Conservation (phyloP, 2,797 vertebrate genomes). For the Botia kubotai region DNA sequence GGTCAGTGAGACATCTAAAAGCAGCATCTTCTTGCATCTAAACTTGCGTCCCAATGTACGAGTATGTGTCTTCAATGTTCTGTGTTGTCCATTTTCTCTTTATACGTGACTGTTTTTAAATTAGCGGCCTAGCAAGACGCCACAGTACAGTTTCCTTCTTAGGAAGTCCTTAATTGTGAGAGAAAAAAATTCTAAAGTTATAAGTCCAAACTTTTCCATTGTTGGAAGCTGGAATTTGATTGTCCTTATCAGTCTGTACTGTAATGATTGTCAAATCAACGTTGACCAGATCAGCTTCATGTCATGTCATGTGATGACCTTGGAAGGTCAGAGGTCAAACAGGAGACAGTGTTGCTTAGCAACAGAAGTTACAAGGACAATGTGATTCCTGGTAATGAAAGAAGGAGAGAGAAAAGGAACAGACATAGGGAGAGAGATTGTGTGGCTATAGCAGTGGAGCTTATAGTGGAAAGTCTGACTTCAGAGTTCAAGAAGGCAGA, state of each 20-base stretch:
- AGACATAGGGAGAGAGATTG: slow-evolving; percentile 68
- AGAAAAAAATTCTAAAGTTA: slow-evolving; percentile 18
- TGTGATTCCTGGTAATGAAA: slow-evolving; percentile 54
- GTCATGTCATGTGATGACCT: slow-evolving; percentile 14
- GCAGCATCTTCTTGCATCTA: slow-evolving; percentile 20
- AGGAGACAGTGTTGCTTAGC: slow-evolving; percentile 39
- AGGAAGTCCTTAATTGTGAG: not conserved
- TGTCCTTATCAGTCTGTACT: slow-evolving; percentile 38
- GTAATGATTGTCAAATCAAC: slow-evolving; percentile 68
- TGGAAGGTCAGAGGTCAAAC: slow-evolving; percentile 45
- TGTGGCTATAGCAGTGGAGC: slow-evolving; percentile 69
- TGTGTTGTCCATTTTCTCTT: not conserved
- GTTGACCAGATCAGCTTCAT: slow-evolving; percentile 32
- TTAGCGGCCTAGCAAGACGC: not conserved
- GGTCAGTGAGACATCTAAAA: slow-evolving; percentile 21
- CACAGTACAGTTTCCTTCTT: not conserved
- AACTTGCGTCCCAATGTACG: not conserved
- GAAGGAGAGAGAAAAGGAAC: slow-evolving; percentile 61
- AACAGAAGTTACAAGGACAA: slow-evolving; percentile 10
- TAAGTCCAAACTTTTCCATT: slow-evolving; percentile 15
- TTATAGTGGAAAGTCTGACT: slow-evolving; percentile 82
- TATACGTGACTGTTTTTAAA: not conserved
- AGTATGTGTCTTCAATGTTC: not conserved
- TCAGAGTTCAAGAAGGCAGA: slow-evolving; percentile 91
- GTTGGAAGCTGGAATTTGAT: slow-evolving; percentile 14